Evolutionary conservation across 2,797 vertebrate genomes (phyloP).

Genomic region (Onychomys arenicola): DNA sequence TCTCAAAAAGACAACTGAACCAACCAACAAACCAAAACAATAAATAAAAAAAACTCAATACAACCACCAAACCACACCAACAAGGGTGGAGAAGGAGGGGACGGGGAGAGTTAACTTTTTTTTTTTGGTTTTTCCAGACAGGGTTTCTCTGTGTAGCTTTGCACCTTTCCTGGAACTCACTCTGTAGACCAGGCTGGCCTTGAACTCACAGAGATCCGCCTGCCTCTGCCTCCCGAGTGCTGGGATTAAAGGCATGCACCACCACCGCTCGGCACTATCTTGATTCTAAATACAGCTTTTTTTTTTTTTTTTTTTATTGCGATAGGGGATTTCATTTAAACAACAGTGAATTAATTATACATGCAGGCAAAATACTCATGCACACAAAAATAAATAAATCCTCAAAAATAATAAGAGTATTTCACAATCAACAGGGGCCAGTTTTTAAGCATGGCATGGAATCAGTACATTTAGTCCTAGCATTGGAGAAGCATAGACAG

Average conservation of each 20-base stretch:
- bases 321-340: slow-evolving; percentile 33
- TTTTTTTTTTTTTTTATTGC: neutral
- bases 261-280: no score
- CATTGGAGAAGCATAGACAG: neutral
- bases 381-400: neutral
- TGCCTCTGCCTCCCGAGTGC: no score
- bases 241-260: no score
- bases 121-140: slow-evolving; percentile 8
- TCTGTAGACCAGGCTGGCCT: no score
- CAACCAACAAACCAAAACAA: neutral
- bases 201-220: no score
- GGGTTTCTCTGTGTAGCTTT: no score
- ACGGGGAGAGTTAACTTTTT: neutral
- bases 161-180: no score
- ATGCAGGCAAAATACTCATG: neutral
- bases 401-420: neutral
- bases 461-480: neutral
- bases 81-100: no score
- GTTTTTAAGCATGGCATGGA: neutral
- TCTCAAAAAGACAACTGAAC: neutral
- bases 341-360: neutral
- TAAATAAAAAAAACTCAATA: neutral
- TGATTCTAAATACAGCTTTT: neutral
- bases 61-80: neutral
- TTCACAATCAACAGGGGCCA: neutral